Base-by-base conservation (phyloP, 2,888 invertebrate species). In the Platerodrilus igneus region DNA sequence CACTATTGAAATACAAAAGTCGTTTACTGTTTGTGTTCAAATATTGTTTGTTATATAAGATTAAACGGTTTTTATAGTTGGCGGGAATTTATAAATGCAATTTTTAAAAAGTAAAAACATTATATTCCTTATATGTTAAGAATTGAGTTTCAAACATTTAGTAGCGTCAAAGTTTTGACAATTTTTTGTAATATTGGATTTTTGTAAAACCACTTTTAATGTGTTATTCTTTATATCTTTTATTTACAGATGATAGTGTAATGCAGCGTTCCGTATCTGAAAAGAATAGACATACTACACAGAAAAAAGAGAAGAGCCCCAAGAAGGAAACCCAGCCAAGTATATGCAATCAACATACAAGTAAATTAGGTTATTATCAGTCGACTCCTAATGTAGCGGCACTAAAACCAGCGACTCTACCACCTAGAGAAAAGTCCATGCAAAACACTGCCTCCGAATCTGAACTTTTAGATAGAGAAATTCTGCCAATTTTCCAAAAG, bases 401-500 rank as follows among this genome's bases (percentile, higher is more conserved):
- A 34, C 62, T 68, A 9, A 56, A 56, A 35, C 38, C 53, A 18
- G n/a, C 48, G 10, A 41, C 31, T 10, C 30, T 57, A 4, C 57
- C 60, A 4, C 61, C 61, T 48, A 50, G 59, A 32, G 64, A 66
- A 41, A 64, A 65, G 43, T 60, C 62, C 3, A 65, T 66, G 57
- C 86, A 81, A 66, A 83, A 83, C 30, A 87, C 86, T 16, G 84
- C 86, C 49, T 87, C 87, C 1, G 89, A 87, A 62, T 86, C 87
- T 0, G 89, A 90, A 62, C 71, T 89, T 7, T 76, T 90, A 49
- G 90, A 90, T 64, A 68, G 74, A 32, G 87, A 89, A 46, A 90
- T 92, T 53, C 70, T 91, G 56, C 92, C 92, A 8, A 92, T 92
- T 63, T 92, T 92, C 72, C 88, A 91, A 59, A 91, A 91, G 67